Conservation (phyloP, 1,140 invertebrate species). For the Homalodisca vitripennis region DNA sequence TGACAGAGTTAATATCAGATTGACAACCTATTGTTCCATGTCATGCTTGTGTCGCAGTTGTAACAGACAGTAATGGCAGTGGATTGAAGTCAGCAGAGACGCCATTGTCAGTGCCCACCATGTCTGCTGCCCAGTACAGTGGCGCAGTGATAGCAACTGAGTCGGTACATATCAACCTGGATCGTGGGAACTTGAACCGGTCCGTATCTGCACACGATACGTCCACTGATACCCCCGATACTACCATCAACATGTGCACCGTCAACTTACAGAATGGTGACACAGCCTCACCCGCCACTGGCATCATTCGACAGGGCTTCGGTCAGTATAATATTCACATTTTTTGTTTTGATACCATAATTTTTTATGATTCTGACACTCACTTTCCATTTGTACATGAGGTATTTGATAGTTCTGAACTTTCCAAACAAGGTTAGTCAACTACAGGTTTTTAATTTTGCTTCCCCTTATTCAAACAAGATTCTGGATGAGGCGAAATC, state of each 20-base stretch:
- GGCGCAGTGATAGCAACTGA: conserved; percentile 67
- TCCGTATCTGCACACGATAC: conserved; percentile 47
- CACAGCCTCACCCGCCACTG: conserved; percentile 22
- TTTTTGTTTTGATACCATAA: too few relatives aligned
- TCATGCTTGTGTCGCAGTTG: too few relatives aligned
- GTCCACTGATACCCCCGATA: conserved; percentile 23
- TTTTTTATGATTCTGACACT: too few relatives aligned
- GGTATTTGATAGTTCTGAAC: too few relatives aligned
- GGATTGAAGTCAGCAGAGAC: conserved; percentile 11
- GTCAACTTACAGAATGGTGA: conserved; percentile 42
- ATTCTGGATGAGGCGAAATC: too few relatives aligned
- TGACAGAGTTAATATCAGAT: too few relatives aligned
- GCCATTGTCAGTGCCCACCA: neutral
- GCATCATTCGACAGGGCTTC: conserved; percentile 56
- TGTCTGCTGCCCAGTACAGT: conserved; percentile 44
- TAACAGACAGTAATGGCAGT: neutral
- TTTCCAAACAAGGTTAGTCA: too few relatives aligned
- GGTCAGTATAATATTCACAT: conserved; percentile 52
- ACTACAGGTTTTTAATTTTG: too few relatives aligned
- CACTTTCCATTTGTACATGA: too few relatives aligned
- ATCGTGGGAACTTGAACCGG: conserved; percentile 52
- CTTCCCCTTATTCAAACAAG: too few relatives aligned
- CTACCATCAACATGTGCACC: conserved; percentile 37
- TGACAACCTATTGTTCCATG: too few relatives aligned
- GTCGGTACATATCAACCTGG: conserved; percentile 66